phyloP scores from a whole-genome alignment of 2,888 invertebrate genomes.

The Clepsis dumicolana region DNA sequence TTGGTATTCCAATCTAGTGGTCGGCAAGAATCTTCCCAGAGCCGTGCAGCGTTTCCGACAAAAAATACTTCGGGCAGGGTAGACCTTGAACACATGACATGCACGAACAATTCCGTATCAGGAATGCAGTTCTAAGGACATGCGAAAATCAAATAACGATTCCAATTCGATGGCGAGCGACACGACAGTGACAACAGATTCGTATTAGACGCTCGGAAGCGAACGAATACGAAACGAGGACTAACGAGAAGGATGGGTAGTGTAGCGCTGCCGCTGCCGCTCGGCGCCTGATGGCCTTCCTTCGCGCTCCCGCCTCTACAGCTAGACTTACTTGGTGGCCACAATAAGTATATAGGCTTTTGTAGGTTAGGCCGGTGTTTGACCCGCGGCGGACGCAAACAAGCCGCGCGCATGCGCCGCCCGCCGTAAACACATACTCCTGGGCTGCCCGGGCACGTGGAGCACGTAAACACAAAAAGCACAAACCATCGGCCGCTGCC shows the following conservation, averaged over 20 bases:
- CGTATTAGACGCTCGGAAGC: background rate
- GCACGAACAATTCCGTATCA: conserved; percentile 13
- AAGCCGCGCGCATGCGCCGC: conserved; percentile 78
- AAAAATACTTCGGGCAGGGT: conserved; percentile 21
- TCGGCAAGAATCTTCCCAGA: conserved; percentile 19
- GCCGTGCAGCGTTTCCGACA: conserved; percentile 9
- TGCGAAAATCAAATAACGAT: conserved; percentile 43
- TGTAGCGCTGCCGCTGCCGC: conserved; percentile 49
- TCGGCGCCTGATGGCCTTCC: conserved; percentile 62
- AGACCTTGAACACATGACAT: conserved; percentile 36
- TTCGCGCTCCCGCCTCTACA: conserved; percentile 51
- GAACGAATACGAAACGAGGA: conserved; percentile 23
- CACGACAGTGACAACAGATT: conserved; percentile 5
- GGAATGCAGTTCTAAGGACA: conserved; percentile 36
- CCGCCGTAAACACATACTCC: conserved; percentile 77
- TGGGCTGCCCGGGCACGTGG: conserved; percentile 70
- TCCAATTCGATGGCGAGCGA: conserved; percentile 13
- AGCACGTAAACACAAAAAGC: conserved; percentile 50
- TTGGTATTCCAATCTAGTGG: conserved; percentile 18
- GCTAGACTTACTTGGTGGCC: conserved; percentile 50
- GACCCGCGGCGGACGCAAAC: conserved; percentile 77
- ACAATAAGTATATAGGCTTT: conserved; percentile 71
- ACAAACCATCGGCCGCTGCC: conserved; percentile 80
- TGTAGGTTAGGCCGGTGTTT: conserved; percentile 81
- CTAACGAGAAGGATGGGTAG: conserved; percentile 39